Conservation (phyloP, 2,888 invertebrate genomes). For the Brassicogethes aeneus region DNA sequence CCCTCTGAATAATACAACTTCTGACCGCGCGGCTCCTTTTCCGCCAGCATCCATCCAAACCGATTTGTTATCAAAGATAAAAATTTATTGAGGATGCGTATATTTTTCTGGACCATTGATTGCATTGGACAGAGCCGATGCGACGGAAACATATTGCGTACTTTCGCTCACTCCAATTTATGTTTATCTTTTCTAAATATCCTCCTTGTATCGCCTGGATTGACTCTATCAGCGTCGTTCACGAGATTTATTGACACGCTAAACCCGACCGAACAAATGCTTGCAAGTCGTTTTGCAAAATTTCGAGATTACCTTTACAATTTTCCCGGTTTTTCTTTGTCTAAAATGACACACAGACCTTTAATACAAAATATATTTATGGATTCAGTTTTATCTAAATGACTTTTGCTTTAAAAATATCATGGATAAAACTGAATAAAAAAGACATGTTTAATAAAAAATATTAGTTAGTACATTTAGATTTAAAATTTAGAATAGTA, state of each 20-base stretch:
- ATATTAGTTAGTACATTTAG: no score
- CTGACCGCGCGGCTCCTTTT: slow-evolving; percentile 9
- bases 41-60: not conserved
- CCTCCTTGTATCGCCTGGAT: slow-evolving; percentile 14
- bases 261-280: no score
- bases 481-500: no score
- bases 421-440: no score
- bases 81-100: slow-evolving; percentile 16
- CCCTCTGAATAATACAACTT: slow-evolving; percentile 29
- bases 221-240: slow-evolving; percentile 16
- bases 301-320: no score
- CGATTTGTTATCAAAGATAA: slow-evolving; percentile 17
- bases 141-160: slow-evolving; percentile 19
- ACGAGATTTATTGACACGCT: not conserved
- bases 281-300: no score
- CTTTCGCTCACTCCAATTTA: slow-evolving; percentile 12
- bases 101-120: slow-evolving; percentile 15
- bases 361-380: no score
- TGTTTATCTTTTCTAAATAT: slow-evolving; percentile 19
- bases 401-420: no score
- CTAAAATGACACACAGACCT: no score
- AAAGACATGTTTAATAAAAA: no score
- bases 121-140: slow-evolving; percentile 12
- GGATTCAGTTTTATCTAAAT: no score
- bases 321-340: no score